These are phyloP conservation scores for Cryptotermes secundus DNA, from an alignment of 1,140 invertebrate genomes.

Conservation along the genomic window DNA sequence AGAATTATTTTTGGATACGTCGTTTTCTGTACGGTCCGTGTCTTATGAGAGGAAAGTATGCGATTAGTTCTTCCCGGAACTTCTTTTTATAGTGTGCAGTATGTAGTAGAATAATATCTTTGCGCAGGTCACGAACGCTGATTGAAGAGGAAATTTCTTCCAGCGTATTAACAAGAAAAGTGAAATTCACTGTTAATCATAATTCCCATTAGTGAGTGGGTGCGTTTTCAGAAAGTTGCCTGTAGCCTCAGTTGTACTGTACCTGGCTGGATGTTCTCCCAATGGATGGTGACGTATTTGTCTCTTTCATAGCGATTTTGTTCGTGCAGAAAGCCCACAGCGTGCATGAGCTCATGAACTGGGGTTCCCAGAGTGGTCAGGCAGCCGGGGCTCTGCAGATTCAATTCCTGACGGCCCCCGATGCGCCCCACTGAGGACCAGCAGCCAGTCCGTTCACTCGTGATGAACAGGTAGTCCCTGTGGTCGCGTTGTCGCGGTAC, in stretches of 20 bases:
- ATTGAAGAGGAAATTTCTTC: too few relatives aligned
- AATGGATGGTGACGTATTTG: conserved; percentile 67
- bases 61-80: too few relatives aligned
- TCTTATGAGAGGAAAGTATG: too few relatives aligned
- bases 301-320: conserved; percentile 81
- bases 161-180: too few relatives aligned
- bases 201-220: too few relatives aligned
- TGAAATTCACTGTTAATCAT: too few relatives aligned
- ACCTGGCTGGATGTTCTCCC: conserved; percentile 70
- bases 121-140: too few relatives aligned
- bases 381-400: conserved; percentile 73
- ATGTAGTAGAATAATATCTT: too few relatives aligned
- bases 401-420: conserved; percentile 69
- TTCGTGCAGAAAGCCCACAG: conserved; percentile 83
- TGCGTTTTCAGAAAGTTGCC: not conserved
- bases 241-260: not conserved
- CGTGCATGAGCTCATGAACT: conserved; percentile 85
- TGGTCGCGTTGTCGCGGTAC: conserved; percentile 59
- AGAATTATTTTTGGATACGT: too few relatives aligned
- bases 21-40: too few relatives aligned
- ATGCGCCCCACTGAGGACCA: conserved; percentile 76
- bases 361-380: conserved; percentile 66
- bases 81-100: too few relatives aligned
- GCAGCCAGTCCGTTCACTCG: conserved; percentile 68
- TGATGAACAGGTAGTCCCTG: conserved; percentile 67